Conservation (phyloP, 2,113 vertebrate genomes). For the Pteruthius melanotis region DNA sequence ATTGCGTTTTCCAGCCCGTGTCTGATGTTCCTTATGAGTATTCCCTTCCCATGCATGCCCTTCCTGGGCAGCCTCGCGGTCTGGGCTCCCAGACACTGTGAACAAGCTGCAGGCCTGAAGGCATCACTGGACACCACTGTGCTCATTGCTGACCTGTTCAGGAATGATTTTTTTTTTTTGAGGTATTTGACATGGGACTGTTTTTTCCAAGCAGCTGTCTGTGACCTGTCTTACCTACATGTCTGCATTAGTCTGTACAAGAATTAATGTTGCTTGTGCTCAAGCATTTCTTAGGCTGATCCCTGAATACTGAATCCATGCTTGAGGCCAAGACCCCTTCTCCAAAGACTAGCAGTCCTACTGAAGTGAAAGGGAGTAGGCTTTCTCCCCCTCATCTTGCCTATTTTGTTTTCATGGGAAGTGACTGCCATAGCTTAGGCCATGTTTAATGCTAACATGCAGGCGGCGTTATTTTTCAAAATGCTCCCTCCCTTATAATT, state of each 20-base stretch:
- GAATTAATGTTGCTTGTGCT: conserved; percentile 49
- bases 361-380: not conserved
- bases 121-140: not conserved
- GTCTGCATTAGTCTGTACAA: conserved; percentile 6
- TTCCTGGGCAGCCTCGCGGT: not conserved
- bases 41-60: not conserved
- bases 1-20: not conserved
- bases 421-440: not conserved
- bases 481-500: conserved; percentile 59
- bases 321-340: not conserved
- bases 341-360: not conserved
- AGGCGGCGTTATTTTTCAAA: conserved; percentile 2
- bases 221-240: conserved; percentile 42
- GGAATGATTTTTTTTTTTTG: not conserved
- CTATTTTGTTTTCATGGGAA: not conserved
- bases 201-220: not conserved
- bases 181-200: not conserved
- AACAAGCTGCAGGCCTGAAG: not conserved
- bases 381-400: not conserved
- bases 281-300: not conserved
- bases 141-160: not conserved
- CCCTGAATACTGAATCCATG: conserved; percentile 19
- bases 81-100: not conserved
- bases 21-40: not conserved
- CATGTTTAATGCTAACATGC: not conserved